These are phyloP conservation scores for Brachionus rotundiformis DNA, from an alignment of 1,140 invertebrate genomes.

Conservation along the genomic window DNA sequence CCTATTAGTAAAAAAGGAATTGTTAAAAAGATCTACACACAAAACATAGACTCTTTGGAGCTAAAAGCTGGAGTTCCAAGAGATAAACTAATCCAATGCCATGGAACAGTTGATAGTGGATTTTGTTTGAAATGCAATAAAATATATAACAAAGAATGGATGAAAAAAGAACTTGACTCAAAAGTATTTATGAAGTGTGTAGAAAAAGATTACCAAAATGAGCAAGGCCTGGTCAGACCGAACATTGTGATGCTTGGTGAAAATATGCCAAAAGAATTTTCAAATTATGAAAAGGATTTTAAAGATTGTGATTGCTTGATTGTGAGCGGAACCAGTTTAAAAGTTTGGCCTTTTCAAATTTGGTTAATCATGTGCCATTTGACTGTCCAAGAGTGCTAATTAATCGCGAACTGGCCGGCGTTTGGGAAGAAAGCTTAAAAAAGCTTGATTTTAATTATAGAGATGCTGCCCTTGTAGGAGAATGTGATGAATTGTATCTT, in stretches of 20 bases:
- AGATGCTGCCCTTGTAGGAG: no score
- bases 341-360: not conserved
- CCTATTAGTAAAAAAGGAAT: no score
- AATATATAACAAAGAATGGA: slow-evolving; percentile 69
- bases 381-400: no score
- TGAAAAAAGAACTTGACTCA: not conserved
- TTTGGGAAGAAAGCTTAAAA: no score
- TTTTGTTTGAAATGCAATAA: no score
- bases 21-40: slow-evolving; percentile 56
- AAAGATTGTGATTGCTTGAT: slow-evolving; percentile 12
- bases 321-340: not conserved
- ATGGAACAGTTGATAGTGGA: slow-evolving; percentile 85
- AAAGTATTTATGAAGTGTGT: not conserved
- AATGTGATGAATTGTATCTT: no score
- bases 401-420: no score
- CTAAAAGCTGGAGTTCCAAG: slow-evolving; percentile 77
- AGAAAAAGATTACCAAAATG: not conserved
- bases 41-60: slow-evolving; percentile 92
- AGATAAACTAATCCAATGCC: slow-evolving; percentile 85
- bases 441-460: no score
- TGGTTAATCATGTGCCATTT: no score
- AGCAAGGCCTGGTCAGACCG: not conserved
- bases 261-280: not conserved
- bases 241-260: not conserved
- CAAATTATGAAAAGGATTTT: not conserved